Percentiles rank a stretch among this genome's conserved stretches.
phyloP scores from a whole-genome alignment of 2,113 vertebrate species.

The Pimephales promelas region DNA sequence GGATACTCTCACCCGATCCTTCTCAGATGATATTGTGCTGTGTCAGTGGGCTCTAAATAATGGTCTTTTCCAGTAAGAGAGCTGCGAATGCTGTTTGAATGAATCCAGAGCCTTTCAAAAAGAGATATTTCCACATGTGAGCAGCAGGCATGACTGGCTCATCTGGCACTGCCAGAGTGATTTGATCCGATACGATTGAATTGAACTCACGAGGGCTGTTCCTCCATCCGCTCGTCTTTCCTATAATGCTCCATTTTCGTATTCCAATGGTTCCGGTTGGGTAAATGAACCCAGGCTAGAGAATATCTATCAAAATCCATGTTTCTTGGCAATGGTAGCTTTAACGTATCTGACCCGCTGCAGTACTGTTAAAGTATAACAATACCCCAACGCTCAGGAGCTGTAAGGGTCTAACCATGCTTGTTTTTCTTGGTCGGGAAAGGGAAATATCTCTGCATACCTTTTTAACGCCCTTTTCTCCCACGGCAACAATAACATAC shows the following conservation, averaged over 20 bases:
- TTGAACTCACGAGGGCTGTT: not conserved
- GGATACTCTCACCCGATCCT: not conserved
- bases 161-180: slow-evolving; percentile 35
- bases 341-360: not conserved
- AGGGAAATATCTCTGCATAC: slow-evolving; percentile 61
- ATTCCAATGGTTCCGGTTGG: slow-evolving; percentile 10
- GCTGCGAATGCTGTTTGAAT: slow-evolving; percentile 28
- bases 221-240: slow-evolving; percentile 1
- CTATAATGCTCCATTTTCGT: slow-evolving; percentile 29
- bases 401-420: slow-evolving; percentile 51
- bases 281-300: slow-evolving; percentile 10
- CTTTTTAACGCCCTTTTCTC: slow-evolving; percentile 61
- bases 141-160: not conserved
- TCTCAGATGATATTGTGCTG: slow-evolving; percentile 6
- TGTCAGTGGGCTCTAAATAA: slow-evolving; percentile 34
- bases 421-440: slow-evolving; percentile 68
- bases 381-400: slow-evolving; percentile 41
- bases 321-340: not conserved
- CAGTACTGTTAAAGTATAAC: slow-evolving; percentile 34
- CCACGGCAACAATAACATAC: slow-evolving; percentile 64
- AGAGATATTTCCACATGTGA: slow-evolving; percentile 41
- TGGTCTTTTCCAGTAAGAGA: slow-evolving; percentile 31
- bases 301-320: slow-evolving; percentile 9
- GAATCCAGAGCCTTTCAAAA: slow-evolving; percentile 41
- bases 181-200: slow-evolving; percentile 28